Evolutionary conservation across 2,888 invertebrate genomes (phyloP).

Genomic region (Tenthredo mesomela): DNA sequence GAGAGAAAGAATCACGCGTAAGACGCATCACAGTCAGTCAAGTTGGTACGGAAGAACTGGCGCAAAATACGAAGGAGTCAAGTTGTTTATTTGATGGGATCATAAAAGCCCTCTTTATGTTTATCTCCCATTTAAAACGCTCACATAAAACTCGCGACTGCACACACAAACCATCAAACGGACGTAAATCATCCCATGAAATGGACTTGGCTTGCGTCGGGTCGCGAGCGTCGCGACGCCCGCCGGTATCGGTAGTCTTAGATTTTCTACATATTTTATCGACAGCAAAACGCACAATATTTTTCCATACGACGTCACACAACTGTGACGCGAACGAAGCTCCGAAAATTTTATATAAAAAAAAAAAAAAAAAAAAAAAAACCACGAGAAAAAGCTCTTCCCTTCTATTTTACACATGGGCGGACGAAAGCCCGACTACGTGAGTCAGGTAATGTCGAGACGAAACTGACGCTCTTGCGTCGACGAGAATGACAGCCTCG

Average conservation of each 20-base stretch:
- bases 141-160: slow-evolving; percentile 76
- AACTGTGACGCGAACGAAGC: not conserved
- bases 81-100: slow-evolving; percentile 78
- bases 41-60: slow-evolving; percentile 16
- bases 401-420: not conserved
- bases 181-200: slow-evolving; percentile 75
- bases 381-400: not conserved
- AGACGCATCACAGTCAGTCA: not conserved
- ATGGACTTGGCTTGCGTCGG: slow-evolving; percentile 63
- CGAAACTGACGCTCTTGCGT: slow-evolving; percentile 27
- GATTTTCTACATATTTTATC: slow-evolving; percentile 40
- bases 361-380: slow-evolving; percentile 28
- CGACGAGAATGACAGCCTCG: slow-evolving; percentile 30
- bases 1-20: not conserved
- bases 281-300: slow-evolving; percentile 56
- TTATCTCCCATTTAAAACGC: slow-evolving; percentile 77
- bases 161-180: slow-evolving; percentile 75
- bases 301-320: slow-evolving; percentile 57
- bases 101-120: slow-evolving; percentile 78
- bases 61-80: slow-evolving; percentile 72
- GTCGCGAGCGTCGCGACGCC: slow-evolving; percentile 57
- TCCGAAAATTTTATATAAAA: slow-evolving; percentile 3
- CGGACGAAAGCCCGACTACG: slow-evolving; percentile 16
- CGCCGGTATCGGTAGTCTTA: slow-evolving; percentile 10
- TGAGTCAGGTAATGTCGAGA: slow-evolving; percentile 32